These are phyloP conservation scores for Thaumatotibia leucotreta DNA, from an alignment of 1,140 invertebrate species.

Conservation along the genomic window DNA sequence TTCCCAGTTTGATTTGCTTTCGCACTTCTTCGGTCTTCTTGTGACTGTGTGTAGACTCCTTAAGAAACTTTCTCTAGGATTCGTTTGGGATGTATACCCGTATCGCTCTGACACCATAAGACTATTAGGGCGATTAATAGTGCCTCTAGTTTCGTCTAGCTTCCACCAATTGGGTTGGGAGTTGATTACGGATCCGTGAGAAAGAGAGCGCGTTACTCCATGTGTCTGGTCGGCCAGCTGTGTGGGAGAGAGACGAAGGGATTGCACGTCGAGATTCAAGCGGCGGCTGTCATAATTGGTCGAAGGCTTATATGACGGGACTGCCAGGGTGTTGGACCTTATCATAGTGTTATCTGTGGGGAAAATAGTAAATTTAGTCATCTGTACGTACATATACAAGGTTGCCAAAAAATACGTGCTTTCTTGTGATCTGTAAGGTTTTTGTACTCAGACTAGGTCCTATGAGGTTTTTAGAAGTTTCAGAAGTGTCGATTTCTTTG, in stretches of 20 bases:
- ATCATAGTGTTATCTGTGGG: conserved; percentile 72
- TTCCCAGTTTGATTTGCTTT: conserved; percentile 71
- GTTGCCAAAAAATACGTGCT: no score
- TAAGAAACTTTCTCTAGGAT: conserved; percentile 60
- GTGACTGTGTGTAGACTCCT: conserved; percentile 69
- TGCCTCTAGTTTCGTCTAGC: conserved; percentile 50
- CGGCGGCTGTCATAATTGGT: conserved; percentile 53
- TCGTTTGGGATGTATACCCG: conserved; percentile 40
- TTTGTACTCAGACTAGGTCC: no score
- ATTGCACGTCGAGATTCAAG: conserved; percentile 60
- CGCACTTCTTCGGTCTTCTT: conserved; percentile 57
- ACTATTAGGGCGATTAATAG: conserved; percentile 62
- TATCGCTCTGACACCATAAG: conserved; percentile 67
- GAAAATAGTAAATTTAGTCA: conserved; percentile 17
- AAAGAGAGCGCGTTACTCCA: conserved; percentile 69
- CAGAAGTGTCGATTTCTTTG: no score
- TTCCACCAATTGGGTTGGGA: conserved; percentile 67
- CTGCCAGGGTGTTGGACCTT: conserved; percentile 79
- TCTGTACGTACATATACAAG: not conserved
- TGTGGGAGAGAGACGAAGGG: conserved; percentile 57
- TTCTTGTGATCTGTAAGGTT: no score
- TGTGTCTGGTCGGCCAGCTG: conserved; percentile 60
- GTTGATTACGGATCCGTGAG: conserved; percentile 70
- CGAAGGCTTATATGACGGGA: conserved; percentile 66
- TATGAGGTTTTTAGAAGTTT: no score